phyloP scores from a whole-genome alignment of 2,113 vertebrate genomes.

The Isurus oxyrinchus region DNA sequence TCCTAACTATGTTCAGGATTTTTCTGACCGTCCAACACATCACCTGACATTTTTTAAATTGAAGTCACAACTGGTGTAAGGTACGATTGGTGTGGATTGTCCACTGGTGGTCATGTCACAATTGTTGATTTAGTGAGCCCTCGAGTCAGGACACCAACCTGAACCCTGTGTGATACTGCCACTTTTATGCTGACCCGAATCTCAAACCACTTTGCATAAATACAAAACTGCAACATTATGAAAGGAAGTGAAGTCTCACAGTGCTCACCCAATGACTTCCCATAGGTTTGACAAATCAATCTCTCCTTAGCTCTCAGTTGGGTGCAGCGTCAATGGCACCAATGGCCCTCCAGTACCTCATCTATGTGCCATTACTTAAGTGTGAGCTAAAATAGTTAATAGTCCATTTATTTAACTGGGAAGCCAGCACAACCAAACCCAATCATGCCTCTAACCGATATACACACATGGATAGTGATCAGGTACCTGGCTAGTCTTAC shows the following conservation, averaged over 20 bases:
- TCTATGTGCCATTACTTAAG: not conserved
- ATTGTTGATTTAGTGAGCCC: not conserved
- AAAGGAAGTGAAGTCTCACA: not conserved
- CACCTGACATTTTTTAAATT: not conserved
- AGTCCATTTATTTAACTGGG: not conserved
- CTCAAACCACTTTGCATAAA: not conserved
- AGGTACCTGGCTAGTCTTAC: not conserved
- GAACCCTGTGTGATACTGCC: not conserved
- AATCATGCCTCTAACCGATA: not conserved
- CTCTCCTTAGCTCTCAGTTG: not conserved
- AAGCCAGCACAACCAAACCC: not conserved
- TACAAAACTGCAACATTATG: too few species aligned
- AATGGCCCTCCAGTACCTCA: not conserved
- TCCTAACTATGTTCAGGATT: not conserved
- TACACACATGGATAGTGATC: not conserved
- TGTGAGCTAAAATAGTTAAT: not conserved
- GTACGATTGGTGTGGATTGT: not conserved
- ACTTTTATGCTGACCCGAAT: not conserved
- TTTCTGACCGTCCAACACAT: not conserved
- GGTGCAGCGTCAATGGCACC: not conserved
- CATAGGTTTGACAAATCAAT: not conserved
- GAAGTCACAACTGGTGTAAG: not conserved
- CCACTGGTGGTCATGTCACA: not conserved
- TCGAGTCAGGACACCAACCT: not conserved
- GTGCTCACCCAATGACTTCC: not conserved